These are phyloP conservation scores for Cinclus mexicanus DNA, from an alignment of 2,113 vertebrate species.

Conservation along the genomic window DNA sequence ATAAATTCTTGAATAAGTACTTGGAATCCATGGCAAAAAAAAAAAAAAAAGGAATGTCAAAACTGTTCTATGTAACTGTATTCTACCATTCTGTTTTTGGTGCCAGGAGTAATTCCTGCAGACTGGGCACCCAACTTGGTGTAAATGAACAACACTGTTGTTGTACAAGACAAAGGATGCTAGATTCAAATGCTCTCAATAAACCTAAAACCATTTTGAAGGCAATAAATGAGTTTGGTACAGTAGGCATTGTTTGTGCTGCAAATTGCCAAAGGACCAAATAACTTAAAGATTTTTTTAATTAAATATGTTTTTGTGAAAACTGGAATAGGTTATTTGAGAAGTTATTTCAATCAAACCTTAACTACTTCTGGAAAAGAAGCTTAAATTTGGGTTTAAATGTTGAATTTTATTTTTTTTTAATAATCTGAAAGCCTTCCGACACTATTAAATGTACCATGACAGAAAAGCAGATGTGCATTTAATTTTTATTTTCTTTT, in stretches of 20 bases:
- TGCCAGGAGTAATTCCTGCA: slow-evolving; percentile 72
- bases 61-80: slow-evolving; percentile 72
- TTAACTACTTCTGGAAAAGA: slow-evolving; percentile 73
- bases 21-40: slow-evolving; percentile 62
- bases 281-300: slow-evolving; percentile 68
- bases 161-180: slow-evolving; percentile 66
- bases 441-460: slow-evolving; percentile 70
- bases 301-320: slow-evolving; percentile 71
- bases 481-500: slow-evolving; percentile 71
- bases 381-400: slow-evolving; percentile 73
- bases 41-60: slow-evolving; percentile 52
- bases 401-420: slow-evolving; percentile 60
- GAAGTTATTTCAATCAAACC: slow-evolving; percentile 72
- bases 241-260: slow-evolving; percentile 78
- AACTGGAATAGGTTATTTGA: slow-evolving; percentile 75
- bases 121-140: slow-evolving; percentile 62
- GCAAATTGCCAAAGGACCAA: slow-evolving; percentile 89
- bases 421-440: slow-evolving; percentile 72
- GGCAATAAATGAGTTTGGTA: slow-evolving; percentile 82
- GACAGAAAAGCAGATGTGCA: slow-evolving; percentile 72
- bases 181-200: slow-evolving; percentile 69
- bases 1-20: slow-evolving; percentile 69
- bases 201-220: slow-evolving; percentile 75
- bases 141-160: slow-evolving; percentile 62
- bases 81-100: slow-evolving; percentile 67